Conservation (phyloP, 2,113 vertebrate genomes). For the Limnothrissa miodon region DNA sequence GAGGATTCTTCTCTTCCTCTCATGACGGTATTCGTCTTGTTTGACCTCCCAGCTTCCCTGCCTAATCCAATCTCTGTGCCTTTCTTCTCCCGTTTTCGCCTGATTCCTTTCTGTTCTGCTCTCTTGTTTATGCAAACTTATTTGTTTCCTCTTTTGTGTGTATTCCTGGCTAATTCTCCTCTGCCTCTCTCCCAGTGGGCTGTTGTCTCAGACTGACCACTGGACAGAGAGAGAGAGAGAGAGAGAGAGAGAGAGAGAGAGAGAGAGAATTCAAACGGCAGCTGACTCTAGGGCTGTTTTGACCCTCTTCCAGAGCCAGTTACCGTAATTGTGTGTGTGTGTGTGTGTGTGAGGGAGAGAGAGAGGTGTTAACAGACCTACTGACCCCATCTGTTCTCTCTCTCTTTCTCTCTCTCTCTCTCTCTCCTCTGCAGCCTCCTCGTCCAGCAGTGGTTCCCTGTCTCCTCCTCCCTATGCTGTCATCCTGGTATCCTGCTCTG, state of each 20-base stretch:
- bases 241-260: not conserved
- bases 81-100: not conserved
- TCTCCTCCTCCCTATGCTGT: slow-evolving; percentile 88
- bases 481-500: slow-evolving; percentile 90
- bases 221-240: not conserved
- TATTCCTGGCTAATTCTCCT: not conserved
- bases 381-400: not conserved
- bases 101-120: not conserved
- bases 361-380: not conserved
- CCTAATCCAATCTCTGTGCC: not conserved
- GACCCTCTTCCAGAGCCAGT: not conserved
- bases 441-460: slow-evolving; percentile 74
- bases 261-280: not conserved
- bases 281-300: not conserved
- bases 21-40: slow-evolving; percentile 2
- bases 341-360: no score
- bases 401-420: slow-evolving; percentile 56
- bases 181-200: not conserved
- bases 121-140: not conserved
- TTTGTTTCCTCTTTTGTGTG: not conserved
- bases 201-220: slow-evolving; percentile 1
- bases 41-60: not conserved
- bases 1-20: slow-evolving; percentile 36
- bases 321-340: not conserved
- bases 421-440: slow-evolving; percentile 67